These are phyloP conservation scores for Zelleria hepariella DNA, from an alignment of 2,888 invertebrate species.

Conservation along the genomic window DNA sequence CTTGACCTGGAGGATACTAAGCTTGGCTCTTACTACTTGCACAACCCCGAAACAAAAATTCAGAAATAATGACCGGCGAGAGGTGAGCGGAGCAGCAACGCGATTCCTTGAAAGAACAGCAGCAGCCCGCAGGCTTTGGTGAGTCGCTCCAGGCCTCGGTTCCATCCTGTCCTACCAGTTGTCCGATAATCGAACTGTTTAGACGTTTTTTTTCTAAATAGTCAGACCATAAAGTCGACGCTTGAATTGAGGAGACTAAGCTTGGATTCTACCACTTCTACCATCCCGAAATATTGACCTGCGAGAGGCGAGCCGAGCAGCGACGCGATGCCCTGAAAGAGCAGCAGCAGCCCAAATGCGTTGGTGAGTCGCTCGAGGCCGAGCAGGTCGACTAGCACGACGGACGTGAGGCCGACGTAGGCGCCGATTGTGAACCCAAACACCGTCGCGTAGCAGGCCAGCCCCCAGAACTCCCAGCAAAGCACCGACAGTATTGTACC, in stretches of 20 bases:
- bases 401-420: slow-evolving; percentile 96
- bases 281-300: too few relatives aligned
- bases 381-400: slow-evolving; percentile 93
- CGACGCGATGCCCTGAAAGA: slow-evolving; percentile 96
- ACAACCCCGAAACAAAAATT: too few relatives aligned
- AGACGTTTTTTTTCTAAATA: too few relatives aligned
- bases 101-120: slow-evolving; percentile 93
- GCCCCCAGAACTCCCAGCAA: slow-evolving; percentile 79
- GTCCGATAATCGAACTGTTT: too few relatives aligned
- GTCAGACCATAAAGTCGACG: too few relatives aligned
- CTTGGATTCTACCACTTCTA: too few relatives aligned
- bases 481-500: slow-evolving; percentile 86
- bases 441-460: slow-evolving; percentile 82
- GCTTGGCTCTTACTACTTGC: too few relatives aligned
- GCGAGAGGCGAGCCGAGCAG: slow-evolving; percentile 93
- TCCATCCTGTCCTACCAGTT: too few relatives aligned
- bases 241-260: too few relatives aligned
- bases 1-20: too few relatives aligned
- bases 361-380: slow-evolving; percentile 96
- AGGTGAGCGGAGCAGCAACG: slow-evolving; percentile 93
- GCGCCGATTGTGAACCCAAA: slow-evolving; percentile 96
- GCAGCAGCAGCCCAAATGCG: slow-evolving; percentile 91
- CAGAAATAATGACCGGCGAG: slow-evolving; percentile 89
- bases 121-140: slow-evolving; percentile 97
- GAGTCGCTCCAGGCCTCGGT: slow-evolving; percentile 92